Conservation (phyloP, 2,113 vertebrate genomes). For the Periophthalmus modestus region DNA sequence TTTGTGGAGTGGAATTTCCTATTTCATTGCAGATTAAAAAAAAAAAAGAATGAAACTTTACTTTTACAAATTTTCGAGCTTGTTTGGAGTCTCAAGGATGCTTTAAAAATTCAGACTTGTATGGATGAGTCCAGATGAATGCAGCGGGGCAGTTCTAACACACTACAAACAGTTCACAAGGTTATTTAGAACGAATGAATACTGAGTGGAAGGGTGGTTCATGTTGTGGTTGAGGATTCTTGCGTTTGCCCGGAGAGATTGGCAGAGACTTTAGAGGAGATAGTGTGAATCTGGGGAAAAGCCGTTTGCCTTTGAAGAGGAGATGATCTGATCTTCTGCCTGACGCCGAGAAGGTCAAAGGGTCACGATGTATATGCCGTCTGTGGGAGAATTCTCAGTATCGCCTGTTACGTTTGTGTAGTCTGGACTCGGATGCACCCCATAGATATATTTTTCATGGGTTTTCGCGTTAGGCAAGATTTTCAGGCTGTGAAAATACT, state of each 20-base stretch:
- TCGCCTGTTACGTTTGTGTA: constrained; percentile 29
- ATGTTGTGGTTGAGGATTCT: constrained; percentile 1
- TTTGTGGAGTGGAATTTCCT: background rate
- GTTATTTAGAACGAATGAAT: background rate
- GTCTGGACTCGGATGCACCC: background rate
- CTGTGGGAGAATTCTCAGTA: constrained; percentile 16
- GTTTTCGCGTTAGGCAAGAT: background rate
- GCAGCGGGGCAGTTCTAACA: background rate
- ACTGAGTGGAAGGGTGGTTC: background rate
- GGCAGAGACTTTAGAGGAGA: background rate
- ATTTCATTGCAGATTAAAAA: background rate
- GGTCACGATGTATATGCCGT: constrained; percentile 38
- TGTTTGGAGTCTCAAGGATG: background rate
- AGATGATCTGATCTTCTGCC: constrained; percentile 31
- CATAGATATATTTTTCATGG: background rate
- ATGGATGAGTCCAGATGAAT: background rate
- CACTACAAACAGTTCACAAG: background rate
- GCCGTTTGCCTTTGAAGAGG: constrained; percentile 40
- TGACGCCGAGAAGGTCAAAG: constrained; percentile 39
- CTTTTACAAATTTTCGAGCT: background rate
- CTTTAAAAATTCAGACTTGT: background rate
- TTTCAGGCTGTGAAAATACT: background rate
- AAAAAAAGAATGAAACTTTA: too few relatives aligned
- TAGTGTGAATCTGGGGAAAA: background rate
- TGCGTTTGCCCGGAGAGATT: background rate